phyloP scores from a whole-genome alignment of 2,888 invertebrate species.

The Lomographa bimaculata region DNA sequence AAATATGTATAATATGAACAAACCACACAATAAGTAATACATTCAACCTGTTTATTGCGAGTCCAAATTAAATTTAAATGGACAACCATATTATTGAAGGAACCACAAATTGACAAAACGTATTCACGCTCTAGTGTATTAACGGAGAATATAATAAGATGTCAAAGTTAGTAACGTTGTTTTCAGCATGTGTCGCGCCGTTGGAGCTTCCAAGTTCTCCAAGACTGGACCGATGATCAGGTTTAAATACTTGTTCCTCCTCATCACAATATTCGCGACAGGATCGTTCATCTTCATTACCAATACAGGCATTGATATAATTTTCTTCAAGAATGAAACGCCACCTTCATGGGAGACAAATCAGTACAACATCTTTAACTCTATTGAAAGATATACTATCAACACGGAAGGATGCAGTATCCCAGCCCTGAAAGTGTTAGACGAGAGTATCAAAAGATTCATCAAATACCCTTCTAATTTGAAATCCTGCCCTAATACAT shows the following conservation, averaged over 20 bases:
- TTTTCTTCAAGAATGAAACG: slow-evolving; percentile 14
- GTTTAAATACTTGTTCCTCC: slow-evolving; percentile 44
- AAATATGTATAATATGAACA: slow-evolving; percentile 1
- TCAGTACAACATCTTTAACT: slow-evolving; percentile 8
- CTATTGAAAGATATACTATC: slow-evolving; percentile 58
- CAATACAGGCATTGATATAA: slow-evolving; percentile 11
- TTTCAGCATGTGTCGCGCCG: slow-evolving; percentile 30
- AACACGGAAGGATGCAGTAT: slow-evolving; percentile 85
- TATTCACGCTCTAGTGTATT: too few species aligned
- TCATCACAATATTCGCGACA: slow-evolving; percentile 40
- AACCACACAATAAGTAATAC: slow-evolving; percentile 5
- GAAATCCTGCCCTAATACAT: slow-evolving; percentile 20
- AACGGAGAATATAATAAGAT: not conserved
- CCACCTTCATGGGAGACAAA: slow-evolving; percentile 2
- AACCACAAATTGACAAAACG: too few species aligned
- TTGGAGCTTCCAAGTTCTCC: slow-evolving; percentile 14
- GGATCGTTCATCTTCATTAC: slow-evolving; percentile 41
- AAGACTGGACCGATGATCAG: slow-evolving; percentile 29
- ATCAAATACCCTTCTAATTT: slow-evolving; percentile 17
- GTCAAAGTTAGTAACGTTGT: slow-evolving; percentile 20
- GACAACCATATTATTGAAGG: too few species aligned
- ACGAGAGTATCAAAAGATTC: slow-evolving; percentile 63
- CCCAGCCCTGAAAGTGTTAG: slow-evolving; percentile 82
- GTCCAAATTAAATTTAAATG: too few species aligned
- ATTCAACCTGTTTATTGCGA: not conserved